phyloP scores from a whole-genome alignment of 2,888 invertebrate species.

The Microdon myrmicae region DNA sequence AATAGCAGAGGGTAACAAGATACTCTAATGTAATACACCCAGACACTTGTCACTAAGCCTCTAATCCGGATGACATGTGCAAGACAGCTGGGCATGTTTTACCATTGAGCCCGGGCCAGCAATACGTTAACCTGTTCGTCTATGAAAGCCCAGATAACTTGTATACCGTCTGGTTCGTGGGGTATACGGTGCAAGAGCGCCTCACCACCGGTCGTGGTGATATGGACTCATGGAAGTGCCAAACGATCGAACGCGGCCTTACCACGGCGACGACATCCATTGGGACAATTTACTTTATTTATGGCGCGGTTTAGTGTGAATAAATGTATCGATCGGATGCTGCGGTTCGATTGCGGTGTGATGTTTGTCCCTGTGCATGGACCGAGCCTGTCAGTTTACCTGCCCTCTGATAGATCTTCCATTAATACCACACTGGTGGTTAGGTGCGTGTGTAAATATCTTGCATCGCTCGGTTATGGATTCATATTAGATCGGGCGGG shows the following conservation, averaged over 20 bases:
- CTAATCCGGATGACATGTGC: conserved; percentile 52
- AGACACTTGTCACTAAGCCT: conserved; percentile 52
- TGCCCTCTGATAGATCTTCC: conserved; percentile 37
- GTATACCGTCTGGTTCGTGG: conserved; percentile 11
- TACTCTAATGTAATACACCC: conserved; percentile 52
- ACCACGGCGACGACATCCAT: conserved; percentile 29
- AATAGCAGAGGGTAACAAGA: conserved; percentile 36
- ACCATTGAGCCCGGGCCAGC: conserved; percentile 38
- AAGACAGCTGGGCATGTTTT: conserved; percentile 51
- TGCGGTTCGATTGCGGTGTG: neutral
- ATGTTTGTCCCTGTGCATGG: conserved; percentile 12
- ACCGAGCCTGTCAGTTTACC: conserved; percentile 37
- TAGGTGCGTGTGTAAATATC: conserved; percentile 24
- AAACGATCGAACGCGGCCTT: conserved; percentile 15
- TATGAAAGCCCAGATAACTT: neutral
- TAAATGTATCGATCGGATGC: conserved; percentile 40
- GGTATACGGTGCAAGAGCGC: neutral
- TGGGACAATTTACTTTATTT: conserved; percentile 52
- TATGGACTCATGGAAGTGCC: conserved; percentile 44
- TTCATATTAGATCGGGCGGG: conserved; percentile 21
- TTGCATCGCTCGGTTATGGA: conserved; percentile 13
- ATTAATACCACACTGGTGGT: conserved; percentile 20
- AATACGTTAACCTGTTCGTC: conserved; percentile 41
- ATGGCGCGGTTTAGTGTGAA: conserved; percentile 50
- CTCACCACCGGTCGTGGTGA: conserved; percentile 13